Evolutionary conservation across 2,888 invertebrate genomes (phyloP).

Genomic region (Tenodera sinensis): DNA sequence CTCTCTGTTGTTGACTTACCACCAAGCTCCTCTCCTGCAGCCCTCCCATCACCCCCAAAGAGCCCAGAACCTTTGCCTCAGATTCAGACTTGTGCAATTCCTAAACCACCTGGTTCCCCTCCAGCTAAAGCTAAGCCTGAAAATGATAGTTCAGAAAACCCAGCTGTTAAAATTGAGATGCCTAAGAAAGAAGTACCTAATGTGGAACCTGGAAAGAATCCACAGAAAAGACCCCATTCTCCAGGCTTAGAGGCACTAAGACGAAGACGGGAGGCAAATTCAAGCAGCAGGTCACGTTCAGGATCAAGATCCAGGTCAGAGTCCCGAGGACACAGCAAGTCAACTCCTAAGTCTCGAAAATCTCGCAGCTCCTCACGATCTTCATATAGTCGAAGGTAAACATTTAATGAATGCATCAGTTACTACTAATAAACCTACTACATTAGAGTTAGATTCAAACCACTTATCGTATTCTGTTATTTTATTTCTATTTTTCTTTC

Average conservation of each 20-base stretch:
- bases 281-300: conserved; percentile 35
- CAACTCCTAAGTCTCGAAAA: conserved; percentile 37
- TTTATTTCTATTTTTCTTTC: background rate
- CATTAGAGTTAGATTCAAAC: background rate
- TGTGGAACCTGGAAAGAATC: background rate
- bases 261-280: conserved; percentile 16
- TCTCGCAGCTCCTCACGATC: conserved; percentile 52
- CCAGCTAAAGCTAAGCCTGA: conserved; percentile 8
- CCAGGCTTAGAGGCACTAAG: conserved; percentile 5
- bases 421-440: background rate
- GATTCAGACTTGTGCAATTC: conserved; percentile 20
- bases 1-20: background rate
- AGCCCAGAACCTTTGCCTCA: conserved; percentile 11
- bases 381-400: conserved; percentile 38
- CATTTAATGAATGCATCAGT: conserved; percentile 34
- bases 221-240: conserved; percentile 12
- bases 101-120: conserved; percentile 29
- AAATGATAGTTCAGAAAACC: background rate
- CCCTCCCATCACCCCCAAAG: conserved; percentile 3
- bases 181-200: background rate
- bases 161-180: background rate
- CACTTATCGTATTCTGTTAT: background rate
- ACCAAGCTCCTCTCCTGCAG: background rate
- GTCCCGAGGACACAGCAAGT: conserved; percentile 27
- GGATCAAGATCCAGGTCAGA: conserved; percentile 37